phyloP scores from a whole-genome alignment of 2,888 invertebrate genomes.

The Scotopteryx bipunctaria region DNA sequence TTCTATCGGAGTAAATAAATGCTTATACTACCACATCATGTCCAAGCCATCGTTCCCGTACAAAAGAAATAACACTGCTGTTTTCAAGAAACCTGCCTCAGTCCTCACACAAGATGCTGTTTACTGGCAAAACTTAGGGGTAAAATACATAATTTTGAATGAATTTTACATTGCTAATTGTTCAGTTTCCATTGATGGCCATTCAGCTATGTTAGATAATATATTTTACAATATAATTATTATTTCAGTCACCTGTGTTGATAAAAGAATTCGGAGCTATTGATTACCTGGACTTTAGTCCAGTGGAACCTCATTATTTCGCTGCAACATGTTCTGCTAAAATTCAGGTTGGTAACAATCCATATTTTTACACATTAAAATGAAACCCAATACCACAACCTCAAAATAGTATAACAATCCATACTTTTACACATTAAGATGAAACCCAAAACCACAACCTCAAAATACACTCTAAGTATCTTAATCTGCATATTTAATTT shows the following conservation, averaged over 20 bases:
- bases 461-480: background rate
- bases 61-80: constrained; percentile 88
- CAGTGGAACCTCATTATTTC: constrained; percentile 94
- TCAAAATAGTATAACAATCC: too few relatives aligned
- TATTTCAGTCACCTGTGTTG: constrained; percentile 89
- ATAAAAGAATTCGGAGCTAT: constrained; percentile 97
- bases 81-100: constrained; percentile 86
- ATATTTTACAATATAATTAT: background rate
- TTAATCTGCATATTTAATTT: constrained; percentile 21
- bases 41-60: constrained; percentile 79
- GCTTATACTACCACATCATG: constrained; percentile 48
- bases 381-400: too few relatives aligned
- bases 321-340: constrained; percentile 96
- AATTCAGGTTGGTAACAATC: constrained; percentile 82
- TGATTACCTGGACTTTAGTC: constrained; percentile 95
- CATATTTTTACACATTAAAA: background rate
- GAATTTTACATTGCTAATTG: background rate
- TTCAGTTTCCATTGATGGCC: too few relatives aligned
- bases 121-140: constrained; percentile 95
- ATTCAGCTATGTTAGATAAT: too few relatives aligned
- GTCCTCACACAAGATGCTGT: constrained; percentile 89
- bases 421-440: background rate
- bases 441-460: too few relatives aligned
- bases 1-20: too few relatives aligned
- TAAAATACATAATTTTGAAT: constrained; percentile 65